phyloP scores from a whole-genome alignment of 2,888 invertebrate species.

The Odontocolon sp. region DNA sequence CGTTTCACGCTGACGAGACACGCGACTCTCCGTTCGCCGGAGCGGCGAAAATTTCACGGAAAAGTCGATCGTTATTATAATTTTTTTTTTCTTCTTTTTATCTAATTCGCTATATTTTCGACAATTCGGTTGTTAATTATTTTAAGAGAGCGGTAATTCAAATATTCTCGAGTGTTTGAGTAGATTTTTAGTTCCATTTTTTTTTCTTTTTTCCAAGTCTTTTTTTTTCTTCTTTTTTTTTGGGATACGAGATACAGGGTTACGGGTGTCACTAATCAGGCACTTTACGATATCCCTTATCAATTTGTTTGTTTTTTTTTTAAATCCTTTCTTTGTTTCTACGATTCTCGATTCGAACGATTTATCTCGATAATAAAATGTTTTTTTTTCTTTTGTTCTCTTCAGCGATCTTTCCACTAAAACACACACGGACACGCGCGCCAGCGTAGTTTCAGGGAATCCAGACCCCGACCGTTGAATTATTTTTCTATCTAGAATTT shows the following conservation, averaged over 20 bases:
- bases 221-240: slow-evolving; percentile 2
- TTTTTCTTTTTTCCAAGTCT: too few species aligned
- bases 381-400: slow-evolving; percentile 19
- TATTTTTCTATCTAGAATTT: slow-evolving; percentile 8
- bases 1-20: not conserved
- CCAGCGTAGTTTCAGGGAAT: slow-evolving; percentile 22
- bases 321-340: slow-evolving; percentile 58
- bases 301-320: slow-evolving; percentile 67
- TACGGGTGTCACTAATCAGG: slow-evolving; percentile 78
- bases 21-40: too few species aligned
- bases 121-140: slow-evolving; percentile 5
- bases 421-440: slow-evolving; percentile 27
- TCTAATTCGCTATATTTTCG: slow-evolving; percentile 28
- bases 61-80: not conserved
- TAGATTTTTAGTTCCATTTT: not conserved
- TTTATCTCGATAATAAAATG: slow-evolving; percentile 33
- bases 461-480: slow-evolving; percentile 31
- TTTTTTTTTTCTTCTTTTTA: slow-evolving; percentile 25
- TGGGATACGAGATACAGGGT: slow-evolving; percentile 60
- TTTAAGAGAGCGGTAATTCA: slow-evolving; percentile 23
- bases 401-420: slow-evolving; percentile 25
- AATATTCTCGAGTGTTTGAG: slow-evolving; percentile 25
- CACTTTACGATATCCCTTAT: slow-evolving; percentile 78
- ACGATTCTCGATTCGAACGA: too few species aligned
- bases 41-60: too few species aligned